Conservation (phyloP, 2,113 vertebrate genomes). For the Carlito syrichta region DNA sequence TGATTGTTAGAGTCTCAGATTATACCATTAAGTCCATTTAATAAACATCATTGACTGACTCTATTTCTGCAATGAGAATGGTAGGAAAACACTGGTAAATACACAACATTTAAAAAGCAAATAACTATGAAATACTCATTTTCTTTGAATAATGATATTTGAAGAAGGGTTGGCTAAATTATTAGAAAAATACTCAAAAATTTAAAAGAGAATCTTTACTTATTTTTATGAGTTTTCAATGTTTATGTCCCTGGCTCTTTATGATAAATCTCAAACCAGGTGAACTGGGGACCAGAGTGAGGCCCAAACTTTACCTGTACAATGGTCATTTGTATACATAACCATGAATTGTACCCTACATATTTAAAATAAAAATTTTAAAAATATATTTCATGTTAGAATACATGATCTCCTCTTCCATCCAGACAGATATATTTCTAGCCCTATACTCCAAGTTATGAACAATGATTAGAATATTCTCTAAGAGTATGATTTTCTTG, state of each 20-base stretch:
- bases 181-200: too few relatives aligned
- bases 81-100: neutral
- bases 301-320: too few relatives aligned
- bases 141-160: neutral
- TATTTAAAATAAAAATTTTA: too few relatives aligned
- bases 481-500: neutral
- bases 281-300: too few relatives aligned
- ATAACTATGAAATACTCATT: neutral
- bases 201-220: neutral
- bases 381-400: slow-evolving; percentile 37
- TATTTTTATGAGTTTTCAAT: neutral
- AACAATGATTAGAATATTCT: neutral
- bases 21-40: neutral
- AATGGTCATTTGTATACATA: too few relatives aligned
- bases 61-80: neutral
- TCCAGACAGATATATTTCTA: neutral
- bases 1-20: neutral
- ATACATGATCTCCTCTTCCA: neutral
- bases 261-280: too few relatives aligned
- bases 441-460: neutral
- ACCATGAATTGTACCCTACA: too few relatives aligned
- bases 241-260: neutral
- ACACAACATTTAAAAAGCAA: neutral
- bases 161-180: neutral
- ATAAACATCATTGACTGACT: neutral